These are phyloP conservation scores for Scelioninae gen. 2 DNA, from an alignment of 2,888 invertebrate species.

Conservation along the genomic window DNA sequence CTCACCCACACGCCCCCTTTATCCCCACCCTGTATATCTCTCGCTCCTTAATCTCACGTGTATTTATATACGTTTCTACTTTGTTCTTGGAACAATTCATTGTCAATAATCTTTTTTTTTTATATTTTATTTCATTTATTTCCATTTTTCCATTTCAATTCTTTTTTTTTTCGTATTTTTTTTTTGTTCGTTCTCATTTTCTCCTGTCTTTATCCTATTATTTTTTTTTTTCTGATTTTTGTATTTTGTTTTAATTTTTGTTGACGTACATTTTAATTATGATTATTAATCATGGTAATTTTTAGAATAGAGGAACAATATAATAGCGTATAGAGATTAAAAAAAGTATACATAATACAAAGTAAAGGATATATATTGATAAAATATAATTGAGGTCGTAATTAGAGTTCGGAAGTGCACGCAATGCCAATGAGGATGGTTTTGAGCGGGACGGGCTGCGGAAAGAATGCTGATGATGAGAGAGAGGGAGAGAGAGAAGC, in stretches of 20 bases:
- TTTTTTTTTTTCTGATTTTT: too few species aligned
- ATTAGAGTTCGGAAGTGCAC: slow-evolving; percentile 71
- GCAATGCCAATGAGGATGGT: slow-evolving; percentile 67
- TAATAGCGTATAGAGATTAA: slow-evolving; percentile 73
- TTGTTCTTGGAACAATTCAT: slow-evolving; percentile 61
- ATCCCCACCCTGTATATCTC: slow-evolving; percentile 44
- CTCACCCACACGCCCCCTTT: slow-evolving; percentile 34
- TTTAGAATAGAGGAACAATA: slow-evolving; percentile 73
- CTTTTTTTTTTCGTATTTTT: slow-evolving; percentile 65
- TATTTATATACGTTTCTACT: slow-evolving; percentile 63
- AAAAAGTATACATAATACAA: slow-evolving; percentile 71
- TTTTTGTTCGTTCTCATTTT: too few species aligned
- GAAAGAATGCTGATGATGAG: slow-evolving; percentile 15
- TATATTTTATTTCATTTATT: slow-evolving; percentile 53
- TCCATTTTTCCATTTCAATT: slow-evolving; percentile 22
- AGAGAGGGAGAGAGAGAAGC: slow-evolving; percentile 3
- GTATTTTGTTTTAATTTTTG: slow-evolving; percentile 60
- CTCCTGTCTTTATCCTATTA: too few species aligned
- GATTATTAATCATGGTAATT: slow-evolving; percentile 73
- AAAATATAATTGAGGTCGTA: slow-evolving; percentile 72
- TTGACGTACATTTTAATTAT: slow-evolving; percentile 68
- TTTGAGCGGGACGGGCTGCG: slow-evolving; percentile 20
- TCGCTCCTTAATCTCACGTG: slow-evolving; percentile 60
- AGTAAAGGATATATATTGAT: slow-evolving; percentile 71
- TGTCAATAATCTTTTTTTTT: slow-evolving; percentile 49